phyloP scores from a whole-genome alignment of 2,888 invertebrate genomes.

The Dasysyrphus tricinctus region DNA sequence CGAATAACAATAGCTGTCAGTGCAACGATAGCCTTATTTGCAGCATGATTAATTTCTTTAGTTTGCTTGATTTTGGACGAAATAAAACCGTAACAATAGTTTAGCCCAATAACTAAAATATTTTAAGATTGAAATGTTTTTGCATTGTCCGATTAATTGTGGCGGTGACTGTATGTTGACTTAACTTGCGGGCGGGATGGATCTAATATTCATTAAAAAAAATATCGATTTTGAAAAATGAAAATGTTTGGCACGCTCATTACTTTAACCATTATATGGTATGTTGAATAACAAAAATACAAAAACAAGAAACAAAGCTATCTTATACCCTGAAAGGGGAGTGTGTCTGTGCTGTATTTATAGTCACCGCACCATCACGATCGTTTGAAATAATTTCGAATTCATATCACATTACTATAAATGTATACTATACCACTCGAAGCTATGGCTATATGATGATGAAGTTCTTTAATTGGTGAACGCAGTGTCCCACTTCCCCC shows the following conservation, averaged over 20 bases:
- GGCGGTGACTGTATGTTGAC: neutral
- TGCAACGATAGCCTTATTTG: too few relatives aligned
- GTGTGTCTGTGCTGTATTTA: slow-evolving; percentile 25
- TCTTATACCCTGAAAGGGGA: neutral
- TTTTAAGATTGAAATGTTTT: too few relatives aligned
- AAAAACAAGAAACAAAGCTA: slow-evolving; percentile 21
- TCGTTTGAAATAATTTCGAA: slow-evolving; percentile 70
- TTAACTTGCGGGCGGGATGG: neutral
- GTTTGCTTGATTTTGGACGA: too few relatives aligned
- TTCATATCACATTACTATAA: slow-evolving; percentile 67
- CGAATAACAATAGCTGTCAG: too few relatives aligned
- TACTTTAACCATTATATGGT: slow-evolving; percentile 18
- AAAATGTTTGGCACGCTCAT: slow-evolving; percentile 71
- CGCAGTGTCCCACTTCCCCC: neutral
- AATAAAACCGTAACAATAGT: too few relatives aligned
- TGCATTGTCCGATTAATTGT: neutral
- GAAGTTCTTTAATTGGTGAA: slow-evolving; percentile 63
- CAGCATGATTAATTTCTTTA: too few relatives aligned
- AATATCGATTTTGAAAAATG: slow-evolving; percentile 68
- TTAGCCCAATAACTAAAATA: too few relatives aligned
- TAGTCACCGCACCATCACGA: slow-evolving; percentile 42
- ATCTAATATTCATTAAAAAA: slow-evolving; percentile 62
- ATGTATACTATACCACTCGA: slow-evolving; percentile 14
- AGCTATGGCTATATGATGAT: slow-evolving; percentile 8
- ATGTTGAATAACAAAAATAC: neutral